Percentiles rank a stretch among this genome's conserved stretches.
Evolutionary conservation across 2,797 vertebrate genomes (phyloP).

Genomic region (Chaetophractus vellerosus): DNA sequence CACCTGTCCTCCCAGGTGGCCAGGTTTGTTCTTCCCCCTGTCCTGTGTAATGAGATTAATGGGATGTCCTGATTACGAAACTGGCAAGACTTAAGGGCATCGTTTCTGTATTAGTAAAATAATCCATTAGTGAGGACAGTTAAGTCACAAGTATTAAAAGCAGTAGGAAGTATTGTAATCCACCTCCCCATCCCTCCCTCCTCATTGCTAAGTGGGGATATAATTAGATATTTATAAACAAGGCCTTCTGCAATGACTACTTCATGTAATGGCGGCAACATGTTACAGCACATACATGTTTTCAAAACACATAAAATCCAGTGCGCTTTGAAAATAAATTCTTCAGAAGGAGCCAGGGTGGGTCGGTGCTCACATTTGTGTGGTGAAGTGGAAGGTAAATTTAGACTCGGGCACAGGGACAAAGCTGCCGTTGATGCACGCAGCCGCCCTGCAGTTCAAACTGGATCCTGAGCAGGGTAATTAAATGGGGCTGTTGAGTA

Average conservation of each 20-base stretch:
- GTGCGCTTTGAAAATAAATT: neutral
- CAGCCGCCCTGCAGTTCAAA: neutral
- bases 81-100: neutral
- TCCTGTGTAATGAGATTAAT: neutral
- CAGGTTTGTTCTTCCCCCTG: constrained; percentile 27
- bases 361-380: neutral
- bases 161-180: neutral
- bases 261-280: neutral
- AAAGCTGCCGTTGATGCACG: neutral
- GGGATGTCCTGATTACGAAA: constrained; percentile 16
- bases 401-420: neutral
- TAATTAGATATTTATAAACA: neutral
- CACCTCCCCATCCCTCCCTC: neutral
- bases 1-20: neutral
- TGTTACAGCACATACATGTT: neutral
- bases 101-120: neutral
- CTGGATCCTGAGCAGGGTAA: neutral
- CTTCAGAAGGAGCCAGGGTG: neutral
- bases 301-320: neutral
- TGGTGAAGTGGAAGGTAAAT: neutral
- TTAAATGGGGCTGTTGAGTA: neutral
- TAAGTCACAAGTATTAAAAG: constrained; percentile 39
- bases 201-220: neutral
- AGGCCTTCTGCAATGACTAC: neutral
- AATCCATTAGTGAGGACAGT: neutral